phyloP scores from a whole-genome alignment of 2,888 invertebrate species.

The Frankliniella intonsa region DNA sequence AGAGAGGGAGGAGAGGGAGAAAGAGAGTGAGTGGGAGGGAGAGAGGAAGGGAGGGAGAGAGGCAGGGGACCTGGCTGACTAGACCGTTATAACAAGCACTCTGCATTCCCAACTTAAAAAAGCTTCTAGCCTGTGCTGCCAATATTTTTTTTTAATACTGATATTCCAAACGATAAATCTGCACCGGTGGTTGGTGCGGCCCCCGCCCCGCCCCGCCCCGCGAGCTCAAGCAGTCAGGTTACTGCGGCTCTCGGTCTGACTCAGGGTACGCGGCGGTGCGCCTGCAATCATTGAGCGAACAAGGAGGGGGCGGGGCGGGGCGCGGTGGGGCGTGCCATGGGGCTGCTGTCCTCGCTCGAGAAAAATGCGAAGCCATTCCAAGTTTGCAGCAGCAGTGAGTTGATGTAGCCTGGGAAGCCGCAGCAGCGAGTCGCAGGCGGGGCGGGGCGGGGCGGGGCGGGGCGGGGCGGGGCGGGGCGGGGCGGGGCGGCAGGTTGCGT shows the following conservation, averaged over 20 bases:
- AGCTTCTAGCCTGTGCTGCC: too few species aligned
- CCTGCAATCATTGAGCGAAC: too few species aligned
- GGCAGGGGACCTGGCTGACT: neutral
- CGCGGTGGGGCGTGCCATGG: neutral
- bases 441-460: neutral
- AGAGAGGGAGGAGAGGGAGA: neutral
- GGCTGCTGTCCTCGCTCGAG: neutral
- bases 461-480: neutral
- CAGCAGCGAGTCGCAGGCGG: neutral
- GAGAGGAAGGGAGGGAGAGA: neutral
- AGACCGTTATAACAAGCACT: too few species aligned
- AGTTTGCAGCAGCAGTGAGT: neutral
- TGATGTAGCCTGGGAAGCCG: neutral
- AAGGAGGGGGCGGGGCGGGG: neutral
- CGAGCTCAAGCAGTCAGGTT: neutral
- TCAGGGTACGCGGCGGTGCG: too few species aligned
- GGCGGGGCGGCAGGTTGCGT: neutral
- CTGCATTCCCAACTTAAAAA: too few species aligned
- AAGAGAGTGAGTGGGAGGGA: neutral
- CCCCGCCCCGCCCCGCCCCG: neutral
- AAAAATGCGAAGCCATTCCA: neutral
- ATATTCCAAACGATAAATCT: too few species aligned
- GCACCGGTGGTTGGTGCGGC: neutral
- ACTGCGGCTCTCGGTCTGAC: too few species aligned
- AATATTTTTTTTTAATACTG: too few species aligned